A percentile compares a stretch with the other conserved stretches of the same genome.
phyloP scores from a whole-genome alignment of 2,797 vertebrate genomes.

The Columba guinea region DNA sequence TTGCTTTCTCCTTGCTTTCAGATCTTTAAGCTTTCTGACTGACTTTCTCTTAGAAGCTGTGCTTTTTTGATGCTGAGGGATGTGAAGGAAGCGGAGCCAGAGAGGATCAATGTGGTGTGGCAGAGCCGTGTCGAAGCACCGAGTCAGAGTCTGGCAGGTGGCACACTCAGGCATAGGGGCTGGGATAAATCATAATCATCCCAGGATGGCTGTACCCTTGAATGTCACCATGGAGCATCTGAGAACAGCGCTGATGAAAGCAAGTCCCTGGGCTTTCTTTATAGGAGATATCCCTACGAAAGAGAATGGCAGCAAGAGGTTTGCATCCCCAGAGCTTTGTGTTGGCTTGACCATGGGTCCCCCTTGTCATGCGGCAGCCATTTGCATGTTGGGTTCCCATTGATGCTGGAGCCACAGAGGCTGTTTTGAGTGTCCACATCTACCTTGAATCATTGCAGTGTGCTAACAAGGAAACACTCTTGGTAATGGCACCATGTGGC shows the following conservation, averaged over 20 bases:
- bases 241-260: background rate
- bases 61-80: background rate
- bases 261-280: background rate
- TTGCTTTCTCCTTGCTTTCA: constrained; percentile 15
- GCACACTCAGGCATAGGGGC: background rate
- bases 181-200: background rate
- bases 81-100: accelerated
- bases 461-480: accelerated
- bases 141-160: background rate
- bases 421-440: accelerated
- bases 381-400: background rate
- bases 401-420: accelerated
- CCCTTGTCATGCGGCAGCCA: background rate
- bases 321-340: background rate
- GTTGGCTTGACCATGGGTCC: background rate
- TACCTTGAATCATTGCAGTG: accelerated
- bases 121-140: accelerated
- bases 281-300: accelerated
- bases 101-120: accelerated
- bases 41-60: background rate
- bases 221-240: background rate
- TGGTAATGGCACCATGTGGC: background rate
- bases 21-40: background rate
- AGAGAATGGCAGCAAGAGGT: background rate
- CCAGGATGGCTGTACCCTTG: background rate